phyloP scores from a whole-genome alignment of 2,888 invertebrate genomes.

The Hypselothyrea guttata region DNA sequence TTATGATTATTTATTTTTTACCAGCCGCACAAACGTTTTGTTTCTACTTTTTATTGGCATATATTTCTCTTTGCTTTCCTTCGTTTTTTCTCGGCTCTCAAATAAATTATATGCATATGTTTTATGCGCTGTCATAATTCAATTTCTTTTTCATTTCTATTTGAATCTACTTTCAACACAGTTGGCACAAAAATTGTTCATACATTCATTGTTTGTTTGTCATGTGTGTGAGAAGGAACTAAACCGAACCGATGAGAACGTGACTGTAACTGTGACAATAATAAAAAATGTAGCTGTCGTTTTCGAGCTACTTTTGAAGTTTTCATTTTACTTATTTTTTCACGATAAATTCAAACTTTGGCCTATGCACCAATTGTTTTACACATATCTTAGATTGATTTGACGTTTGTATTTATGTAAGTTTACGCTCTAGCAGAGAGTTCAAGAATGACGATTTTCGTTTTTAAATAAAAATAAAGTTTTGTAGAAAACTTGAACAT shows the following conservation, averaged over 20 bases:
- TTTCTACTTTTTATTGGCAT: conserved; percentile 23
- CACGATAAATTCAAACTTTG: conserved; percentile 21
- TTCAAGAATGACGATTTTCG: not conserved
- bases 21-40: conserved; percentile 28
- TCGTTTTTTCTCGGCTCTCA: conserved; percentile 33
- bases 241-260: conserved; percentile 52
- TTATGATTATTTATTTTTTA: conserved; percentile 45
- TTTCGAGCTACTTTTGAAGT: conserved; percentile 36
- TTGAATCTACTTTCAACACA: conserved; percentile 61
- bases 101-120: conserved; percentile 55
- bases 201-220: conserved; percentile 35
- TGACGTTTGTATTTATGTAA: not conserved
- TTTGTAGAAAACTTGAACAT: no score
- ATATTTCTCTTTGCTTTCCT: no score
- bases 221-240: conserved; percentile 57
- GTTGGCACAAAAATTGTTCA: conserved; percentile 69
- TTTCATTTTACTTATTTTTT: conserved; percentile 3
- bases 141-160: conserved; percentile 45
- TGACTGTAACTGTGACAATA: conserved; percentile 28
- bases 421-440: conserved; percentile 2
- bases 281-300: conserved; percentile 26
- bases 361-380: conserved; percentile 30
- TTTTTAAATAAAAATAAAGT: not conserved
- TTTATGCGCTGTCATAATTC: conserved; percentile 59
- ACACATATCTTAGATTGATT: conserved; percentile 16